Evolutionary conservation across 2,888 invertebrate species (phyloP).

Genomic region (Sceliomorpha sp.): DNA sequence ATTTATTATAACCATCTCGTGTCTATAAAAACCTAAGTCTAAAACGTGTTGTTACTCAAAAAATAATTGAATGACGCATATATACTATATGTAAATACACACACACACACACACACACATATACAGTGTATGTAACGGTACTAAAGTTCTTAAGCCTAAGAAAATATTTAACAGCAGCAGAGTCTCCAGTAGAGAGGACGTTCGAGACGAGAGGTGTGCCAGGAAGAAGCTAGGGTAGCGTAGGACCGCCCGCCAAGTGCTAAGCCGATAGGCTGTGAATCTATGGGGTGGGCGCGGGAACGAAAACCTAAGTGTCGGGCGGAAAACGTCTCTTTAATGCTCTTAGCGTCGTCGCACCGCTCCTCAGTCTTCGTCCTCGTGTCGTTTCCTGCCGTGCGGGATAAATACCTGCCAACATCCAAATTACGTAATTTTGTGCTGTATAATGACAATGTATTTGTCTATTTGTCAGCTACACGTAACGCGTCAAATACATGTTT

Average conservation of each 20-base stretch:
- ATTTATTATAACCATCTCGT: too few species aligned
- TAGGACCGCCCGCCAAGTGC: slow-evolving; percentile 73
- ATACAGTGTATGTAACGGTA: slow-evolving; percentile 55
- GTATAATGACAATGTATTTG: slow-evolving; percentile 44
- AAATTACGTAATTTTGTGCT: slow-evolving; percentile 64
- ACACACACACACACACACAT: too few species aligned
- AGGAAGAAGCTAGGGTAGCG: slow-evolving; percentile 51
- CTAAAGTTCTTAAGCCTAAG: slow-evolving; percentile 62
- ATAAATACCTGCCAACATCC: slow-evolving; percentile 75
- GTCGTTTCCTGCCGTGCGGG: slow-evolving; percentile 68
- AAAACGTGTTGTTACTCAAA: too few species aligned
- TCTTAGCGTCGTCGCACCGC: slow-evolving; percentile 74
- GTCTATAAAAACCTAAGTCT: too few species aligned
- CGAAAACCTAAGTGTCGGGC: slow-evolving; percentile 75
- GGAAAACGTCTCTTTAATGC: slow-evolving; percentile 79
- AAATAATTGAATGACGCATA: too few species aligned
- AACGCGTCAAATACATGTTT: too few species aligned
- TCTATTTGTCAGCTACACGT: too few species aligned
- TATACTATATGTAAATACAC: too few species aligned
- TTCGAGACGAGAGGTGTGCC: slow-evolving; percentile 25
- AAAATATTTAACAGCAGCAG: slow-evolving; percentile 69
- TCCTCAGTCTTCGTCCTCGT: slow-evolving; percentile 56
- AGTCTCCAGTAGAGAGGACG: slow-evolving; percentile 46
- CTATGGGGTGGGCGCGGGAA: slow-evolving; percentile 68
- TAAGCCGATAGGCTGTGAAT: slow-evolving; percentile 78